Evolutionary conservation across 2,113 vertebrate species (phyloP).

Genomic region (Chionis minor): DNA sequence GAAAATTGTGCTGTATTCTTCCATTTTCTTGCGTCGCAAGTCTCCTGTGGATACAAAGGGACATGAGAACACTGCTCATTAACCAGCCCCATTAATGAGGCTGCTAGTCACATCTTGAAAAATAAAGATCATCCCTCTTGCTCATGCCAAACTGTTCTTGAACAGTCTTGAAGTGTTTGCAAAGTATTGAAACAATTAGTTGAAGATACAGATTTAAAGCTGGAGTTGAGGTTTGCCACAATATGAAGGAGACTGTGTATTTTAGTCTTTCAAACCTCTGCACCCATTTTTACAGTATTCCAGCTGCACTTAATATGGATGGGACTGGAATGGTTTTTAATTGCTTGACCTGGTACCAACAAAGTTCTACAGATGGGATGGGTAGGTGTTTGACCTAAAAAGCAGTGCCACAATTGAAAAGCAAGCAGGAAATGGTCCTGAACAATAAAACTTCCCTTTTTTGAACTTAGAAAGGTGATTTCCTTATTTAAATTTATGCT

Average conservation of each 20-base stretch:
- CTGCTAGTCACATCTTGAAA: not conserved
- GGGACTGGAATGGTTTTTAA: not conserved
- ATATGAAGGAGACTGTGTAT: not conserved
- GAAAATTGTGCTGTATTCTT: not conserved
- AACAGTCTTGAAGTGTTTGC: not conserved
- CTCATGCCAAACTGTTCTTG: not conserved
- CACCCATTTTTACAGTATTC: not conserved
- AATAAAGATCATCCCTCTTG: not conserved
- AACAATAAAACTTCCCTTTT: not conserved
- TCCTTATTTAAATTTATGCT: not conserved
- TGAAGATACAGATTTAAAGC: not conserved
- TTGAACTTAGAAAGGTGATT: not conserved
- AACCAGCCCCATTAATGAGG: not conserved
- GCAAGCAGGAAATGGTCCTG: not conserved
- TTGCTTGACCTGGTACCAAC: not conserved
- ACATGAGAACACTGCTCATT: not conserved
- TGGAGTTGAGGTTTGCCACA: not conserved
- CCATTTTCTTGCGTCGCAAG: not conserved
- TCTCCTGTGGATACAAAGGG: not conserved
- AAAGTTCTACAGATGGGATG: accelerated
- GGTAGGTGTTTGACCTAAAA: not conserved
- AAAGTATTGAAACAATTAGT: accelerated
- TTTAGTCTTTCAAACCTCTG: not conserved
- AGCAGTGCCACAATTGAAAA: not conserved
- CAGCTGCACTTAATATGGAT: not conserved